Base-by-base conservation (phyloP, 2,888 invertebrate species). In the Tetramorium bicarinatum region DNA sequence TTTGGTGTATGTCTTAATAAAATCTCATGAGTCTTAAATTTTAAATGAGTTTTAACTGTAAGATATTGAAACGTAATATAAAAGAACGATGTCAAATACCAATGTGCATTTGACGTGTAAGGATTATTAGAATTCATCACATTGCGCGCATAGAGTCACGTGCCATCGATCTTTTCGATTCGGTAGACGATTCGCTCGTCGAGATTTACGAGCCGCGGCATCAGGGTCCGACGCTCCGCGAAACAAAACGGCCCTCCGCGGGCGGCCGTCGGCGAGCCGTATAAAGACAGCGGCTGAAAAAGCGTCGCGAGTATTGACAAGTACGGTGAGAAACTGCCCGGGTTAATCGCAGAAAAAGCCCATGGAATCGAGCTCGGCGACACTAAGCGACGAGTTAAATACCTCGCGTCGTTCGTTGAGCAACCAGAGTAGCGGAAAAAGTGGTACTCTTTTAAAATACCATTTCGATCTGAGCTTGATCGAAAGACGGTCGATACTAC, bases 281-380 rank as follows among this genome's bases (percentile, higher is more conserved):
- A 87, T 83, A 83, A 87, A 87, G 84, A 79, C 69, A 61, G n/a
- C 34, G 25, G 49, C 18, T 29, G 82, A 89, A 87, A 90, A 87
- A 91, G 82, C 64, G 47, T 79, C 77, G 81, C 74, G 80, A 75
- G 86, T 89, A 92, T 92, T 88, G 91, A 91, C 91, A 91, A 88
- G 74, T 62, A 75, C 85, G 85, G 91, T 91, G 91, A 92, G 90
- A 90, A 92, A 92, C 91, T 85, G 89, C 82, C 85, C 66, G 44
- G 87, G 87, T 88, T 91, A 90, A 92, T 92, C 91, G 88, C 76
- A 87, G 89, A 91, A 91, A 90, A 90, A 89, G 84, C 79, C 21
- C 13, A 44, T 38, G 29, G 62, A 61, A 69, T 82, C 59, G 81
- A 77, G 75, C 83, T 64, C 62, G 72, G 76, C 82, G 85, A 85